Evolutionary conservation across 92 coral and sea anemone species (phyloP), one percentile per base, ranked within the genome.

Genomic region (Phenganax marumi): DNA sequence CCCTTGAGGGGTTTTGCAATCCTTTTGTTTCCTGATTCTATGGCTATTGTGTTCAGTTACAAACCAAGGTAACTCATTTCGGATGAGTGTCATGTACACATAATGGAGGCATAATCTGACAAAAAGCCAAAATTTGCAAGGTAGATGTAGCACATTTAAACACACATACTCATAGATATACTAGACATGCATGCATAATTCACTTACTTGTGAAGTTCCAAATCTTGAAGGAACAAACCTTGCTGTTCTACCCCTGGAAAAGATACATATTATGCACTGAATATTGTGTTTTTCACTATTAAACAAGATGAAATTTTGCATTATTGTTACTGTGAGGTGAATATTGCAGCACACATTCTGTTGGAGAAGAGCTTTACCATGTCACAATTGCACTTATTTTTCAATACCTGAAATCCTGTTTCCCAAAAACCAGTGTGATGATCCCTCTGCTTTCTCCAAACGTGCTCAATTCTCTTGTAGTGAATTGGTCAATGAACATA

Each of bases 351-450:
- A n/a, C n/a, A n/a, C n/a, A n/a, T n/a, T n/a, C n/a, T n/a, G n/a
- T n/a, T n/a, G n/a, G n/a, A n/a, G n/a, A n/a, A n/a, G n/a, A n/a
- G n/a, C n/a, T n/a, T n/a, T n/a, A n/a, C 18, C 62, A 7, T 9
- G 60, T 4, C 22, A 25, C 3, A 53, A 64, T 22, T 65, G 55
- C 4, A 50, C 51, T n/a, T 60, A n/a, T 62, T 25, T 46, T 26
- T 23, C 9, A 58, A 21, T 60, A 87, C 86, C 85, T 73, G 56
- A 75, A 86, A 86, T 63, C 47, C 70, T 8, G 19, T 23, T 43
- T 86, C 85, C 89, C 89, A 86, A 68, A 52, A 81, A 26, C 57
- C 78, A 47, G 85, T 73, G 62, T 86, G 76, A 68, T 80, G 85
- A 8, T 86, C 85, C 48, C 89, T 50, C 39, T 80, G 89, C 43